Conservation (phyloP, 2,797 vertebrate genomes). For the Hyperoplus immaculatus region DNA sequence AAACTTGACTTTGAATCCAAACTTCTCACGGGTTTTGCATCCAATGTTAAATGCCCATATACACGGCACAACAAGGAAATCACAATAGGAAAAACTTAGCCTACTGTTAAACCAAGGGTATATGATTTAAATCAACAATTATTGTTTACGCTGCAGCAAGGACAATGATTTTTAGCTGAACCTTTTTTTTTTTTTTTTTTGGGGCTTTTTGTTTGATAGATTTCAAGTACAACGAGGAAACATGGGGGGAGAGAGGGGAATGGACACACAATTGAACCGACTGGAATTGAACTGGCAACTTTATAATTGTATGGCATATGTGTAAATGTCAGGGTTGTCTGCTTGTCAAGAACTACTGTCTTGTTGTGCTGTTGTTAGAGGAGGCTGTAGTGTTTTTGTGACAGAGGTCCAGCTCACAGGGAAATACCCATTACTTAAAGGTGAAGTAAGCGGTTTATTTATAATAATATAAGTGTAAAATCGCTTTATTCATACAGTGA, state of each 20-base stretch:
- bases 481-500: too few relatives aligned
- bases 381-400: neutral
- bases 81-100: neutral
- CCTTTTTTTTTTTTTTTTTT: too few relatives aligned
- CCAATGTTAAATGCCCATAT: neutral
- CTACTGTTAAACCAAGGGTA: neutral
- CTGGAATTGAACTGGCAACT: too few relatives aligned
- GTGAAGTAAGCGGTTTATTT: too few relatives aligned
- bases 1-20: neutral
- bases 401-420: neutral
- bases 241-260: too few relatives aligned
- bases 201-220: too few relatives aligned
- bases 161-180: neutral
- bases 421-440: neutral
- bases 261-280: too few relatives aligned
- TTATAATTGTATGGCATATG: neutral
- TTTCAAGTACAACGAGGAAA: too few relatives aligned
- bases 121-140: neutral
- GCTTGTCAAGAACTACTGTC: neutral
- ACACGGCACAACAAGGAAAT: conserved; percentile 7
- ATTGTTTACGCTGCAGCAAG: neutral
- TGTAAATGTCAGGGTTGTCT: neutral
- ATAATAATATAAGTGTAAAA: too few relatives aligned
- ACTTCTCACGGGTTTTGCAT: neutral
- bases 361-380: neutral